Evolutionary conservation across 2,888 invertebrate genomes (phyloP).

Genomic region (Drosophila neonasuta): DNA sequence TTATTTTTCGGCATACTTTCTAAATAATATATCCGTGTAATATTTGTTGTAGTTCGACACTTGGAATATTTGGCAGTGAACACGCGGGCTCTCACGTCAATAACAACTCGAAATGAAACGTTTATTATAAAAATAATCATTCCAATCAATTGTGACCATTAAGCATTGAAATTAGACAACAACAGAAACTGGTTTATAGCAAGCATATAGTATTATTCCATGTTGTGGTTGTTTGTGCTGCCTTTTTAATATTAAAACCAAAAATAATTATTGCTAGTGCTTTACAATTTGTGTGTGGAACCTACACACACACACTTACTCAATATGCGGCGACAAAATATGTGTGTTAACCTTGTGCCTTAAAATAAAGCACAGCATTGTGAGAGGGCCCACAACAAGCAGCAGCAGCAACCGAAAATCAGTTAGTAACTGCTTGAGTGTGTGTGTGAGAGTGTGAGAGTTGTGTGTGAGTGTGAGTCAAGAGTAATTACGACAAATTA

Average conservation of each 20-base stretch:
- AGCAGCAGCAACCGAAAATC: slow-evolving; percentile 22
- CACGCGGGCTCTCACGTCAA: slow-evolving; percentile 4
- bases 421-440: slow-evolving; percentile 27
- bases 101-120: slow-evolving; percentile 22
- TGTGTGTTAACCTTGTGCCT: slow-evolving; percentile 68
- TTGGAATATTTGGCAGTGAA: slow-evolving; percentile 6
- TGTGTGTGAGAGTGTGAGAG: not conserved
- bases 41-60: not conserved
- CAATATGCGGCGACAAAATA: slow-evolving; percentile 26
- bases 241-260: slow-evolving; percentile 62
- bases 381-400: slow-evolving; percentile 44
- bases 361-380: slow-evolving; percentile 75
- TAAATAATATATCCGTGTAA: not conserved
- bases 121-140: slow-evolving; percentile 59
- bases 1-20: not conserved
- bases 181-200: slow-evolving; percentile 64
- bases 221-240: slow-evolving; percentile 11
- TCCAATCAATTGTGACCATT: slow-evolving; percentile 69
- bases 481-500: slow-evolving; percentile 67
- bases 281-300: slow-evolving; percentile 57
- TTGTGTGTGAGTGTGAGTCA: slow-evolving; percentile 13
- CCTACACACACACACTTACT: slow-evolving; percentile 61
- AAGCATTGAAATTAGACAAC: slow-evolving; percentile 69
- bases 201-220: slow-evolving; percentile 13
- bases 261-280: slow-evolving; percentile 66